Evolutionary conservation across 1,140 invertebrate species (phyloP).

Genomic region (Dreissena polymorpha): DNA sequence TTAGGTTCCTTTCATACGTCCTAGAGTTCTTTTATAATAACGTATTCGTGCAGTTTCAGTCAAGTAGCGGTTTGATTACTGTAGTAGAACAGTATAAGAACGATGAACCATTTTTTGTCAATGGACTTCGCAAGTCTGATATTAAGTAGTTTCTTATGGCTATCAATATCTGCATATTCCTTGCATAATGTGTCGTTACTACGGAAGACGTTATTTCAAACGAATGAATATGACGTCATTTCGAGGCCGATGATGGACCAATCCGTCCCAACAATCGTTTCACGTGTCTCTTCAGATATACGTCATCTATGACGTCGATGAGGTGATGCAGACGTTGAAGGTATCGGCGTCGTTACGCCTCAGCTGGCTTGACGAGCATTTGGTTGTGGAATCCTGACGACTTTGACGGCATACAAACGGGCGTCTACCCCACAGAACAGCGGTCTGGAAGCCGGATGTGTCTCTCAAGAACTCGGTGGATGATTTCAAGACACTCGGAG

Average conservation of each 20-base stretch:
- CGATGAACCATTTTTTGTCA: no score
- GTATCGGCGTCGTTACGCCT: not conserved
- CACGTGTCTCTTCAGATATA: not conserved
- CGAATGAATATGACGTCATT: not conserved
- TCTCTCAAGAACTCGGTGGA: constrained; percentile 3
- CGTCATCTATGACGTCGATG: not conserved
- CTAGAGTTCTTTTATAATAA: no score
- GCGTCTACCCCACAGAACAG: not conserved
- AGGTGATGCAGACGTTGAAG: not conserved
- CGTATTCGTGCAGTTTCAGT: no score
- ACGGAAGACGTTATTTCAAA: constrained; percentile 4
- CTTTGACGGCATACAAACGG: not conserved
- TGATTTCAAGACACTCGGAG: constrained; percentile 14
- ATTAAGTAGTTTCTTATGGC: no score
- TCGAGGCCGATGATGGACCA: not conserved
- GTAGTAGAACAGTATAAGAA: no score
- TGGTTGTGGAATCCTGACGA: not conserved
- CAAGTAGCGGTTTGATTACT: no score
- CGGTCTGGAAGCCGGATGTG: constrained; percentile 24
- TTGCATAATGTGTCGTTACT: not conserved
- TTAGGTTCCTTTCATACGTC: no score
- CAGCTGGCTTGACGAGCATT: not conserved
- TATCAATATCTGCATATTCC: not conserved
- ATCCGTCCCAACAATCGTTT: not conserved
- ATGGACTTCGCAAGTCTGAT: no score